Evolutionary conservation across 64 coral and sea anemone species (phyloP), one percentile per base, ranked within the genome.

Genomic region (Dendrophyllia cribrosa): DNA sequence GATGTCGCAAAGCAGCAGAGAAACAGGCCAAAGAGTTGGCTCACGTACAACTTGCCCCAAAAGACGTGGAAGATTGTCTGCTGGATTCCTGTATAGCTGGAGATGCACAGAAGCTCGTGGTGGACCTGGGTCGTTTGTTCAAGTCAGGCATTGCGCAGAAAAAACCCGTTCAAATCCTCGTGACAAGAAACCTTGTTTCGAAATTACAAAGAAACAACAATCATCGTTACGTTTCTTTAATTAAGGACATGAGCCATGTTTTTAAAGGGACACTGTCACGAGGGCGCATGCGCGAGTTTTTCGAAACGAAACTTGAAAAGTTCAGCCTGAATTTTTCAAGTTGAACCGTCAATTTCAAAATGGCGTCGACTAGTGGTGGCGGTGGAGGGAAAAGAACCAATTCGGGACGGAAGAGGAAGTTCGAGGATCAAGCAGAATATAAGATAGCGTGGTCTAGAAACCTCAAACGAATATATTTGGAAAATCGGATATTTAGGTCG

Each of bases 231-330:
- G 66, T 70, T 49, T 47, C 85, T 51, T 60, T 88, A 19, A 81
- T 88, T 45, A 88, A 94, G 74, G 92, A 88, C 17, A 74, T 94
- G 50, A 88, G 92, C 72, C 69, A 65, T 11, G 5, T 88, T 12
- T 79, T 88, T 45, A 72, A 81, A n/a, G n/a, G n/a, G n/a, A n/a
- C n/a, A n/a, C n/a, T n/a, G n/a, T n/a, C n/a, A n/a, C n/a, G n/a
- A n/a, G 87, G n/a, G n/a, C n/a, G n/a, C n/a, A n/a, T n/a, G n/a
- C n/a, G n/a, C n/a, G n/a, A n/a, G n/a, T n/a, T n/a, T n/a, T n/a
- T n/a, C n/a, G n/a, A n/a, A n/a, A n/a, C n/a, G n/a, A n/a, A n/a
- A n/a, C n/a, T n/a, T n/a, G n/a, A n/a, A n/a, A n/a, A n/a, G n/a
- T n/a, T n/a, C n/a, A n/a, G n/a, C n/a, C n/a, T n/a, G n/a, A n/a